Conservation (phyloP, 37 sponge, comb jelly and placozoan genomes). For the Ianthella basta region DNA sequence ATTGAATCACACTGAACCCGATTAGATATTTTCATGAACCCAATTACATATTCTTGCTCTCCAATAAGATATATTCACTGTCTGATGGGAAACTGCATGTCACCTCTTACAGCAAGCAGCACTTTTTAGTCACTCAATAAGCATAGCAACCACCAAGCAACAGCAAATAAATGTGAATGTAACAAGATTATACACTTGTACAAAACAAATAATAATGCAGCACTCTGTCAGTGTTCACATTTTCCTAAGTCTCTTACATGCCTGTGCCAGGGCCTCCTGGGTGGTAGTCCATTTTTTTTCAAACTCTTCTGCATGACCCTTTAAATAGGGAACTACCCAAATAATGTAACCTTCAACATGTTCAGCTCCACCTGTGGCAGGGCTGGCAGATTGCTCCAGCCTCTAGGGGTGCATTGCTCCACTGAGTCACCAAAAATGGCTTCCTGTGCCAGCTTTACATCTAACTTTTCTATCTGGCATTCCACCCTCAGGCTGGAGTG, state of each 20-base stretch:
- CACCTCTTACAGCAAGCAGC: no score
- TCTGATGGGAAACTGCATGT: no score
- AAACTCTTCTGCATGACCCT: background rate
- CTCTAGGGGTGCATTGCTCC: slow-evolving; percentile 6
- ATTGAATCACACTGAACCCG: no score
- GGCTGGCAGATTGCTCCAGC: background rate
- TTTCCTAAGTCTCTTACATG: background rate
- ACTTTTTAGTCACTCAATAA: no score
- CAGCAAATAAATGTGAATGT: no score
- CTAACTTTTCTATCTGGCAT: background rate
- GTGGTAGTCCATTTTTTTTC: background rate
- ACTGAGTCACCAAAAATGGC: background rate
- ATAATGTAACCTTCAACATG: slow-evolving; percentile 7
- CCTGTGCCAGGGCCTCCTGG: background rate
- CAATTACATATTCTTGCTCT: no score
- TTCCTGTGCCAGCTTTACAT: background rate
- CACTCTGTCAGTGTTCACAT: no score
- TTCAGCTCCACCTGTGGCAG: slow-evolving; percentile 4
- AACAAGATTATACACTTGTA: no score
- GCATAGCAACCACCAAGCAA: no score
- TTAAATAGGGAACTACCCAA: background rate
- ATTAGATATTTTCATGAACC: no score
- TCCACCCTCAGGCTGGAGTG: background rate
- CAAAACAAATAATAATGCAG: no score
- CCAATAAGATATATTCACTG: no score